Evolutionary conservation across 2,888 invertebrate species (phyloP).

Genomic region (Phymatocera aterrima): DNA sequence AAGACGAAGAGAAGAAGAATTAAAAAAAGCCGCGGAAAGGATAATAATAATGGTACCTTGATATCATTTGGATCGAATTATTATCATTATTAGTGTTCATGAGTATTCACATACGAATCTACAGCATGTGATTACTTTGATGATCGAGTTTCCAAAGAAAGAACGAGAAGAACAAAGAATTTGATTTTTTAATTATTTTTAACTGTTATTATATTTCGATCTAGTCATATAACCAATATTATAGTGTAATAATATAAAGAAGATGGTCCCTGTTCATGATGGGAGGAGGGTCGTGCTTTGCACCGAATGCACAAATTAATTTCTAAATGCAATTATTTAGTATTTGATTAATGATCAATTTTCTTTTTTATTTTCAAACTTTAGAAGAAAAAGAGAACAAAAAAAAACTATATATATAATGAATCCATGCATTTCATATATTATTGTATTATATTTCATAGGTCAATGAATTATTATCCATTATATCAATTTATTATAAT

Average conservation of each 20-base stretch:
- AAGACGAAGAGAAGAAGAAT: too few species aligned
- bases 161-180: background rate
- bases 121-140: conserved; percentile 32
- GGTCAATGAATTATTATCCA: conserved; percentile 22
- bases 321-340: conserved; percentile 23
- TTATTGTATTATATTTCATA: conserved; percentile 34
- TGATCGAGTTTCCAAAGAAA: background rate
- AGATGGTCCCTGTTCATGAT: conserved; percentile 25
- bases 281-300: conserved; percentile 45
- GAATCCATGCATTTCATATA: conserved; percentile 29
- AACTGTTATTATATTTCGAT: background rate
- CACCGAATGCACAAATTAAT: conserved; percentile 45
- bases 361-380: conserved; percentile 2
- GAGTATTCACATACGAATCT: too few species aligned
- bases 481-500: conserved; percentile 1
- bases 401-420: background rate
- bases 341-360: conserved; percentile 28
- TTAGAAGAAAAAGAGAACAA: background rate
- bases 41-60: conserved; percentile 39
- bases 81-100: conserved; percentile 14
- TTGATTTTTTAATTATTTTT: background rate
- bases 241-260: too few species aligned
- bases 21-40: conserved; percentile 14
- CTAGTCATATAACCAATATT: conserved; percentile 44
- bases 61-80: conserved; percentile 24